Conservation (phyloP, 2,797 vertebrate species). For the Chloroceryle inda region DNA sequence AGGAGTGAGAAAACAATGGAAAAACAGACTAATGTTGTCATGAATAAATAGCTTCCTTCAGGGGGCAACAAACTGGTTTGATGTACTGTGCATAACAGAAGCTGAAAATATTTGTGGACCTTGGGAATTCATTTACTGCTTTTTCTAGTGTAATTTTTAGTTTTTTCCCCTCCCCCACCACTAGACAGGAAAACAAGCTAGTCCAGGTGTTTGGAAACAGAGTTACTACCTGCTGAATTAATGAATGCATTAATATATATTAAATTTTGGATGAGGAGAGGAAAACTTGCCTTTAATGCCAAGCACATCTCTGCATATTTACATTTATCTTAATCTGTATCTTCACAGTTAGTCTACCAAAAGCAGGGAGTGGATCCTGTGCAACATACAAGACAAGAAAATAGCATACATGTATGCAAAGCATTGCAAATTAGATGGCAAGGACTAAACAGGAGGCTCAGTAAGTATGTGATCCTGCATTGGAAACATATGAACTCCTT, state of each 20-base stretch:
- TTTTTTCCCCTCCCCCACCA: background rate
- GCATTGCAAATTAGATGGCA: background rate
- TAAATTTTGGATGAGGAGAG: background rate
- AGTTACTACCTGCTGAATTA: background rate
- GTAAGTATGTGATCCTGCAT: background rate
- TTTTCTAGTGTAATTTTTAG: background rate
- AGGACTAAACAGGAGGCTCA: background rate
- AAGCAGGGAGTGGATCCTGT: background rate
- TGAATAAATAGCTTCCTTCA: conserved; percentile 30
- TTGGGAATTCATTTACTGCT: background rate
- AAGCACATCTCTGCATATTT: background rate
- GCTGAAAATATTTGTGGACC: background rate
- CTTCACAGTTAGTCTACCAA: background rate
- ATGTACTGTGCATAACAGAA: background rate
- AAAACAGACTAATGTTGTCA: background rate
- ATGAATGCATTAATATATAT: background rate
- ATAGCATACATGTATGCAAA: fast-evolving
- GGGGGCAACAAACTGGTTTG: background rate
- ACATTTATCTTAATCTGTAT: background rate
- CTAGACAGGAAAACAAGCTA: background rate
- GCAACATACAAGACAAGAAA: background rate
- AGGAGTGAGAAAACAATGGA: background rate
- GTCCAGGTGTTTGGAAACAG: background rate
- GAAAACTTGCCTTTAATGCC: background rate
- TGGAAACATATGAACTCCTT: background rate